phyloP scores from a whole-genome alignment of 2,888 invertebrate species.

The Hemistola chrysoprasaria region DNA sequence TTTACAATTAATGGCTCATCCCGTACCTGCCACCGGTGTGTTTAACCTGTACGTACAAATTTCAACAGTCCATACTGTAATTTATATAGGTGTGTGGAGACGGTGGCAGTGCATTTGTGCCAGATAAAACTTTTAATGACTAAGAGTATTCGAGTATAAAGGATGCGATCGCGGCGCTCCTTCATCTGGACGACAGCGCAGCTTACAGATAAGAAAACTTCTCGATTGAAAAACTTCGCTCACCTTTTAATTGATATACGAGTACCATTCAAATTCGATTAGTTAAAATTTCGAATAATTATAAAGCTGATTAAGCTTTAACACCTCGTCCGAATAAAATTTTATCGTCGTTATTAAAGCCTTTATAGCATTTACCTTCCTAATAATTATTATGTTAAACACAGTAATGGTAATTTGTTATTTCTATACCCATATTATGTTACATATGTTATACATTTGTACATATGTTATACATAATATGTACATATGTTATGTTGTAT shows the following conservation, averaged over 20 bases:
- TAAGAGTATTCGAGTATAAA: conserved; percentile 52
- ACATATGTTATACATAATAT: no score
- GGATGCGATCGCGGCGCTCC: conserved; percentile 44
- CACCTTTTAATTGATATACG: conserved; percentile 33
- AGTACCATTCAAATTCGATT: conserved; percentile 20
- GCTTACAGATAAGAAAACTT: conserved; percentile 58
- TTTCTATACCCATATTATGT: no score
- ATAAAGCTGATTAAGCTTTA: conserved; percentile 3
- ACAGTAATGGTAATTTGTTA: no score
- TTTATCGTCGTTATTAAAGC: conserved; percentile 15
- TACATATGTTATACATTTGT: no score
- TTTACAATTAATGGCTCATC: no score
- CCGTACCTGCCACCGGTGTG: no score
- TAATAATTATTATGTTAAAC: no score
- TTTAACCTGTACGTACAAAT: no score
- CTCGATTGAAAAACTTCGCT: conserved; percentile 45
- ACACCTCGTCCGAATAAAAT: conserved; percentile 8
- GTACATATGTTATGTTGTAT: neutral
- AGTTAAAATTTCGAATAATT: conserved; percentile 8
- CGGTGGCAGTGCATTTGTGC: conserved; percentile 53
- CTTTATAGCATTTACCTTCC: no score
- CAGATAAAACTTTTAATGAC: conserved; percentile 68
- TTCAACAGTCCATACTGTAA: conserved; percentile 13
- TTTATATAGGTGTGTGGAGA: conserved; percentile 6
- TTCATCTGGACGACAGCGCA: conserved; percentile 45